A percentile compares a stretch with the other conserved stretches of the same genome.
Conservation (phyloP, 2,113 vertebrate genomes). For the Peucedramus taeniatus region DNA sequence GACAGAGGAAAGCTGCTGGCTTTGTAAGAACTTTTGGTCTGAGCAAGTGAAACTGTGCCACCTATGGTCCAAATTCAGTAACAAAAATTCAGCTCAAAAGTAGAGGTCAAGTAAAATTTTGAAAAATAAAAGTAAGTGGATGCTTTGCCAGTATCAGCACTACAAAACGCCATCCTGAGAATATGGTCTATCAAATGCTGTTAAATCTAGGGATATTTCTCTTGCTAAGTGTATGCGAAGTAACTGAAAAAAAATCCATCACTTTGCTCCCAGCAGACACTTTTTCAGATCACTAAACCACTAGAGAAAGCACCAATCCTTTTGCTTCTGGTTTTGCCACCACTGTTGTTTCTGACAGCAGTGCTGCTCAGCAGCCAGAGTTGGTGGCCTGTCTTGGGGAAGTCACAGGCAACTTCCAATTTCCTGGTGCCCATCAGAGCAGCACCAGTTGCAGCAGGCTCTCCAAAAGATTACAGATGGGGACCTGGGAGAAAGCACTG, state of each 20-base stretch:
- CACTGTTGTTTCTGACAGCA: background rate
- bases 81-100: background rate
- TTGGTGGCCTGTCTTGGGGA: background rate
- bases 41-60: background rate
- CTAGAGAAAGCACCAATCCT: background rate
- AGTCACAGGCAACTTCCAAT: background rate
- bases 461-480: background rate
- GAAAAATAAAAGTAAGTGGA: background rate
- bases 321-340: background rate
- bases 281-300: background rate
- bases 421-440: background rate
- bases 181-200: background rate
- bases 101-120: background rate
- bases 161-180: background rate
- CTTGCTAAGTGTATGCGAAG: fast-evolving
- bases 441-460: background rate
- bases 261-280: background rate
- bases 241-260: background rate
- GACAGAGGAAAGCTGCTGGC: background rate
- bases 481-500: background rate
- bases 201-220: background rate
- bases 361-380: background rate
- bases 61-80: background rate
- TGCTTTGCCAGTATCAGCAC: background rate
- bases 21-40: background rate